These are phyloP conservation scores for Drosophila tani DNA, from an alignment of 1,140 invertebrate species.

Conservation along the genomic window DNA sequence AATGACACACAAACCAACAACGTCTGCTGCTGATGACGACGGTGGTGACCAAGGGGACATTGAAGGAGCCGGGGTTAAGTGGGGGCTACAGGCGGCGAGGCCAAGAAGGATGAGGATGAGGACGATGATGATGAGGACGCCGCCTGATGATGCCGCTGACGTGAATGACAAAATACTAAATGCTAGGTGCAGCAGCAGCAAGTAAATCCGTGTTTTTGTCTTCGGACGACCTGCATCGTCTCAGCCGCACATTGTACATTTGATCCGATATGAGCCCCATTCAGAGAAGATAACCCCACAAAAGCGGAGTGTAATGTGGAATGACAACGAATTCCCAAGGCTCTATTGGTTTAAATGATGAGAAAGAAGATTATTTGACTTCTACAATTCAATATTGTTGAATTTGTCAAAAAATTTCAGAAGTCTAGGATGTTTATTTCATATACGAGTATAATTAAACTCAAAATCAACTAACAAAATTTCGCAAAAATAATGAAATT, in stretches of 20 bases:
- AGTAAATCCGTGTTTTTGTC: conserved; percentile 56
- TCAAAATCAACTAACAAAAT: no score
- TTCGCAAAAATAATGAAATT: no score
- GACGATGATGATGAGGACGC: conserved; percentile 29
- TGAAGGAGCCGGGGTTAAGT: background rate
- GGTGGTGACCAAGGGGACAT: conserved; percentile 29
- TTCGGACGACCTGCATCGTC: conserved; percentile 47
- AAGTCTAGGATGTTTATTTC: no score
- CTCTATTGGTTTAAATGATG: background rate
- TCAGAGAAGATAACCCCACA: conserved; percentile 2
- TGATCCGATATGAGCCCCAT: conserved; percentile 41
- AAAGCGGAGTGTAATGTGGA: background rate
- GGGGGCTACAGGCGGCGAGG: background rate
- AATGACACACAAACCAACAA: conserved; percentile 81
- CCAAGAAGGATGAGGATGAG: background rate
- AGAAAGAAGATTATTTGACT: no score
- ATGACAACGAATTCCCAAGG: conserved; percentile 7
- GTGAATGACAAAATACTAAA: conserved; percentile 52
- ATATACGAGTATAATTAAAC: no score
- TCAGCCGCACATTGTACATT: conserved; percentile 28
- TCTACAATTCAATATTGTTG: no score
- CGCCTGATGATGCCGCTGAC: conserved; percentile 44
- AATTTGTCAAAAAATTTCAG: no score
- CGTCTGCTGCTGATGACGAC: conserved; percentile 11
- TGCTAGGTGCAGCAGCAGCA: conserved; percentile 47